A percentile compares a stretch with the other conserved stretches of the same genome.
Conservation (phyloP, 37 sponge, comb jelly and placozoan genomes). For the Crambe crambe region DNA sequence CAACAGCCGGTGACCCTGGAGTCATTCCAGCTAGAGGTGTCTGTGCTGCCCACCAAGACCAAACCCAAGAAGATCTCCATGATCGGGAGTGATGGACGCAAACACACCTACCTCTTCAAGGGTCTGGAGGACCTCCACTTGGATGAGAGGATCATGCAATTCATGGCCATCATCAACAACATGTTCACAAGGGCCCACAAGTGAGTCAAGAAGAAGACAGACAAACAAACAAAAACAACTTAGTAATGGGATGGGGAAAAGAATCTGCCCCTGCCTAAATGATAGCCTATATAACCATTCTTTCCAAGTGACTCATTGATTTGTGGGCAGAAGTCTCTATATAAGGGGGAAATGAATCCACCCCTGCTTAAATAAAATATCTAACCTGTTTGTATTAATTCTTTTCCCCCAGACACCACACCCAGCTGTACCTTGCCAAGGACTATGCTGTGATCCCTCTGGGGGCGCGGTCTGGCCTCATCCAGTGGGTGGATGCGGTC, state of each 20-base stretch:
- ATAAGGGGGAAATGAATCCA: too few species aligned
- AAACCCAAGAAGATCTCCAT: slow-evolving; percentile 98
- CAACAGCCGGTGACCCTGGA: slow-evolving; percentile 75
- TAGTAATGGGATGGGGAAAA: too few species aligned
- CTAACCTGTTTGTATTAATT: too few species aligned
- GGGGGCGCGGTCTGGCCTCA: slow-evolving; percentile 94
- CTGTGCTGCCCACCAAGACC: slow-evolving; percentile 96
- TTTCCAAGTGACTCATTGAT: too few species aligned
- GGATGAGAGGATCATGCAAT: slow-evolving; percentile 99
- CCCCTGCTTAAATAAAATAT: too few species aligned
- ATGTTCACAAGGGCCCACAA: slow-evolving; percentile 87
- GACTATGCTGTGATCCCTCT: slow-evolving; percentile 98
- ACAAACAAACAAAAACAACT: background rate
- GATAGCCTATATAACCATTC: too few species aligned
- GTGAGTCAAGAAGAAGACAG: slow-evolving; percentile 20
- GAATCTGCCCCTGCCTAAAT: too few species aligned
- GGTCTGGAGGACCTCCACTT: slow-evolving; percentile 97
- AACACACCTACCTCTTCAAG: slow-evolving; percentile 97
- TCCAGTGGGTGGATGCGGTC: slow-evolving; percentile 95
- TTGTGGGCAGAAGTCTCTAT: too few species aligned
- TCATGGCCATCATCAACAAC: slow-evolving; percentile 93
- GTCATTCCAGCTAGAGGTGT: slow-evolving; percentile 84
- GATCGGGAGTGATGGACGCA: slow-evolving; percentile 94
- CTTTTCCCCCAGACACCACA: slow-evolving; percentile 65
- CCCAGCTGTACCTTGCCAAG: slow-evolving; percentile 78